Evolutionary conservation across 2,888 invertebrate genomes (phyloP), one percentile per base, ranked within the genome.

Genomic region (Zaprionus bogoriensis): DNA sequence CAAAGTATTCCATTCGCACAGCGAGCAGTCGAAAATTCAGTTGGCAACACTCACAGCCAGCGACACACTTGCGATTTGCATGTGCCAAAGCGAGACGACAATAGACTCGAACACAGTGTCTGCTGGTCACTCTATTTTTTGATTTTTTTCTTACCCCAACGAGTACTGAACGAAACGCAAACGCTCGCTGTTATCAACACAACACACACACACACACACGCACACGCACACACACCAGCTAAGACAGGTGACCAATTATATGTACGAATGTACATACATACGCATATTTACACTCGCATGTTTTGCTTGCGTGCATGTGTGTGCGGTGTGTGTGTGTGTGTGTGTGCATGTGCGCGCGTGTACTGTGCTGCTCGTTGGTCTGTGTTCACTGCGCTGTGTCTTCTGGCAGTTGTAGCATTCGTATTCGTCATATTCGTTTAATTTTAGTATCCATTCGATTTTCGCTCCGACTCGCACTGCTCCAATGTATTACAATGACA

Each of bases 121-220:
- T 52, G 52, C 48, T 63, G 39, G 58, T 73, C 54, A 51, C 55
- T 44, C 50, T 67, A 36, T 17, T 36, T 36, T 36, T 36, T 36
- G 32, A 36, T 36, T 36, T 19, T 39, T 30, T 66, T n/a, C 38
- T 19, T 17, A 32, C 30, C 28, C 9, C 46, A 57, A 55, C 76
- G 76, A 74, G 75, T 62, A 46, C 36, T n/a, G 28, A 57, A 45
- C 32, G 27, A 62, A 64, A 47, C 60, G 61, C n/a, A n/a, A n/a
- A n/a, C 30, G 55, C 68, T 78, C 72, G 72, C 72, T 78, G 82
- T 78, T 84, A 75, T 84, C 82, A 84, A 60, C 53, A 67, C 44
- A 57, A 72, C 47, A 64, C 55, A 46, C n/a, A n/a, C n/a, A 36
- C 45, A 39, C 57, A 62, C 65, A 74, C 59, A 57, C 74, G 77